Conservation (phyloP, 53 echinoderm and acorn worm species). For the Henricia sp. region DNA sequence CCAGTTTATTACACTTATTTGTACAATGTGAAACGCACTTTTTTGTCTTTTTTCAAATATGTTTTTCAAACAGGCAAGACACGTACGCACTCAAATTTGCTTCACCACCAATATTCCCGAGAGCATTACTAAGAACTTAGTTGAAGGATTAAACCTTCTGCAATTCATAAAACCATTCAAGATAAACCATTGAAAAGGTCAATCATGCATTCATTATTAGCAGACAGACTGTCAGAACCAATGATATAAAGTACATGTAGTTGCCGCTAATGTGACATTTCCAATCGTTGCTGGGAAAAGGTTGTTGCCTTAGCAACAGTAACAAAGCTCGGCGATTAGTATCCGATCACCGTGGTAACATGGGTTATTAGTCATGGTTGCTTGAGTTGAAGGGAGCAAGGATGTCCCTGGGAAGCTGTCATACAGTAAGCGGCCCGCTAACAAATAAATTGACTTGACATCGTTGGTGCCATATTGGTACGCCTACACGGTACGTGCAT, state of each 20-base stretch:
- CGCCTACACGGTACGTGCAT: neutral
- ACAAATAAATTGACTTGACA: constrained; percentile 6
- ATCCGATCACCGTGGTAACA: constrained; percentile 8
- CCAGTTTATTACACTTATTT: too few relatives aligned
- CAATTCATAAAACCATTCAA: constrained; percentile 2
- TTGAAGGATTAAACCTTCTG: too few relatives aligned
- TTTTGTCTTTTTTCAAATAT: too few relatives aligned
- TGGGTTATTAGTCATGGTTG: neutral
- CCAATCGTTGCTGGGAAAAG: constrained; percentile 40
- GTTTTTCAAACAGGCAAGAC: too few relatives aligned
- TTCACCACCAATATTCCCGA: too few relatives aligned
- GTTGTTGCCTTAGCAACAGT: constrained; percentile 27
- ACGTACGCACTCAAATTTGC: too few relatives aligned
- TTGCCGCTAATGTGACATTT: constrained; percentile 27
- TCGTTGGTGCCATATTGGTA: neutral
- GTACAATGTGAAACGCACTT: too few relatives aligned
- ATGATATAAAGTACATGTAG: neutral
- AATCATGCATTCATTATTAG: neutral
- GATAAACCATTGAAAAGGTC: constrained; percentile 12
- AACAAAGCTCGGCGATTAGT: constrained; percentile 28
- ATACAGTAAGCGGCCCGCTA: neutral
- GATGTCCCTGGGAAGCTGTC: neutral
- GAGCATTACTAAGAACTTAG: too few relatives aligned
- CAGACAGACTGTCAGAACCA: neutral
- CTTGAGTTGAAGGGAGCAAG: neutral